Evolutionary conservation across 2,113 vertebrate species (phyloP).

Genomic region (Syrmaticus mikado): DNA sequence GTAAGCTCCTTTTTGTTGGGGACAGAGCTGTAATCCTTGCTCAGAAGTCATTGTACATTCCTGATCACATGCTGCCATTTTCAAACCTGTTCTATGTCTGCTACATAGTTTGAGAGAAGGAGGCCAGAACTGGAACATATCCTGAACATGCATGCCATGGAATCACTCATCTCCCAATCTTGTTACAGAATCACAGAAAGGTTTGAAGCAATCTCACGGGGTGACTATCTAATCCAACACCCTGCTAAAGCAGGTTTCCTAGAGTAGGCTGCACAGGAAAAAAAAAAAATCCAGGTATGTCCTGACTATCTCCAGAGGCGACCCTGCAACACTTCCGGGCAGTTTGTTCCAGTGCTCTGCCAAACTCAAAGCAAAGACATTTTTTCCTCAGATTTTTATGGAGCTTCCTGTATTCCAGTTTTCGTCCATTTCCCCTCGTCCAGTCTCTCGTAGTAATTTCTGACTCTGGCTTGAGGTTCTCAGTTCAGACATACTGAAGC

Average conservation of each 20-base stretch:
- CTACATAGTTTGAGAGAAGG: not conserved
- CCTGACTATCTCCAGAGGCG: too few relatives aligned
- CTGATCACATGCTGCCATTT: not conserved
- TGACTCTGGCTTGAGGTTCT: not conserved
- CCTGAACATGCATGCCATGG: fast-evolving
- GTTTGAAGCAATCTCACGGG: too few relatives aligned
- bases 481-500: fast-evolving
- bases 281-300: too few relatives aligned
- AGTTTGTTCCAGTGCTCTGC: too few relatives aligned
- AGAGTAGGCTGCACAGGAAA: too few relatives aligned
- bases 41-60: not conserved
- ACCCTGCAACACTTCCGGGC: too few relatives aligned
- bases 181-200: not conserved
- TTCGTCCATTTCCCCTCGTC: too few relatives aligned
- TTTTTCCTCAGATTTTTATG: too few relatives aligned
- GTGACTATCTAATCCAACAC: too few relatives aligned
- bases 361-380: too few relatives aligned
- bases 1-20: not conserved
- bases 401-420: too few relatives aligned
- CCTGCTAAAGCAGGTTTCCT: too few relatives aligned
- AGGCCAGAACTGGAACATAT: not conserved
- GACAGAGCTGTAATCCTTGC: not conserved
- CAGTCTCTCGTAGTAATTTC: not conserved
- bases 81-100: not conserved
- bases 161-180: not conserved